Evolutionary conservation across 1,140 invertebrate species (phyloP), one percentile per base, ranked within the genome.

Genomic region (Drosophila quadrilineata): DNA sequence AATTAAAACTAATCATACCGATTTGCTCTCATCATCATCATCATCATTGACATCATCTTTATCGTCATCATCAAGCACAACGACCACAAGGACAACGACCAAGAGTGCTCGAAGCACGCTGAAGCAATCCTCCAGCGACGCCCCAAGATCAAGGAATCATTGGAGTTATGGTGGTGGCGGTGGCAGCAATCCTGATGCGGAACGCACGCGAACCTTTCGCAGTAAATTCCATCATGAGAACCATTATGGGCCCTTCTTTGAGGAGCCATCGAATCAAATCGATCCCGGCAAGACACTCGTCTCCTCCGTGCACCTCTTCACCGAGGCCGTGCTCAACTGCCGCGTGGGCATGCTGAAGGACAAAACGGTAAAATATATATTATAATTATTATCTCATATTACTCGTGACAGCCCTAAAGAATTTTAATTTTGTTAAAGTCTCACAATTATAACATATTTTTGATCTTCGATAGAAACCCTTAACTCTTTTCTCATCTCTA

Each of bases 361-460:
- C 84, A 96, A 96, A 92, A 96, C 95, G 80, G 95, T 96, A 90
- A 92, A 92, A n/a, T n/a, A n/a, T n/a, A n/a, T n/a, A n/a, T n/a
- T n/a, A n/a, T n/a, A n/a, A n/a, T n/a, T n/a, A n/a, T n/a, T n/a
- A n/a, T n/a, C n/a, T n/a, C n/a, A n/a, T n/a, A n/a, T n/a, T n/a
- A n/a, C n/a, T n/a, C n/a, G n/a, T n/a, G n/a, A n/a, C n/a, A n/a
- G n/a, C n/a, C n/a, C n/a, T n/a, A n/a, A n/a, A n/a, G n/a, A n/a
- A n/a, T n/a, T n/a, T n/a, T n/a, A n/a, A n/a, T n/a, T n/a, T n/a
- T n/a, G n/a, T n/a, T n/a, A n/a, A 10, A 1, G 2, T 5, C 28
- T 26, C 10, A 4, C 14, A 21, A 38, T n/a, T 16, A 14, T 12
- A 45, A 17, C 9, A 17, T 3, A n/a, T n/a, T n/a, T 38, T 9